These are phyloP conservation scores for Lasioglossum morio DNA, from an alignment of 2,888 invertebrate species.

Conservation along the genomic window DNA sequence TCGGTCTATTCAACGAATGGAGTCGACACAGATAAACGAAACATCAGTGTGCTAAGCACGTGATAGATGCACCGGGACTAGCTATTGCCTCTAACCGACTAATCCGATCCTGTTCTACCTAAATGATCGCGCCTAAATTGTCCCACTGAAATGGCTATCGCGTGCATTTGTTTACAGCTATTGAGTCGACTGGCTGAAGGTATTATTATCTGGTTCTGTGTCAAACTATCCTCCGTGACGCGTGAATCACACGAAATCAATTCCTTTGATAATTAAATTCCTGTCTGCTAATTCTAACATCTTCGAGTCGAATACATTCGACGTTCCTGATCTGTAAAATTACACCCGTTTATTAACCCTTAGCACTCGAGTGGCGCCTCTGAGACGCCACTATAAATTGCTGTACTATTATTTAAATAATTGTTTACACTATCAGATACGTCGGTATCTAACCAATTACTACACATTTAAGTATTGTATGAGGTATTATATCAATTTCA, in stretches of 20 bases:
- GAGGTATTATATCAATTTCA: too few relatives aligned
- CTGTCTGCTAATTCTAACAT: not conserved
- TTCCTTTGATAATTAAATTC: not conserved
- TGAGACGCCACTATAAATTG: too few relatives aligned
- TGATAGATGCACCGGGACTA: slow-evolving; percentile 5
- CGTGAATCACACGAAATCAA: not conserved
- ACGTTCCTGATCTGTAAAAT: too few relatives aligned
- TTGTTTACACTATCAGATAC: too few relatives aligned
- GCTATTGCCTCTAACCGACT: not conserved
- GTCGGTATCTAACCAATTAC: too few relatives aligned
- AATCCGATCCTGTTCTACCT: slow-evolving; percentile 11
- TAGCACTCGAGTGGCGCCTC: too few relatives aligned
- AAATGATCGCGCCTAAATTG: not conserved
- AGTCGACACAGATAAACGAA: not conserved
- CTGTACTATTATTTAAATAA: too few relatives aligned
- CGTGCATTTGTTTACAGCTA: not conserved
- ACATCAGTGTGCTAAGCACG: slow-evolving; percentile 2
- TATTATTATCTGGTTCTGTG: not conserved
- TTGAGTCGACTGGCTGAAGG: not conserved
- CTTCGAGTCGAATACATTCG: not conserved
- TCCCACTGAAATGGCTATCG: not conserved
- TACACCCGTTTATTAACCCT: not conserved
- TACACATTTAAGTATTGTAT: too few relatives aligned
- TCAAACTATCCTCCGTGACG: not conserved
- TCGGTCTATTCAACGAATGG: not conserved